A percentile compares a stretch with the other conserved stretches of the same genome.
Conservation (phyloP, 30 jellyfish, hydroid and myxozoan species). For the Nemopilema nomurai region DNA sequence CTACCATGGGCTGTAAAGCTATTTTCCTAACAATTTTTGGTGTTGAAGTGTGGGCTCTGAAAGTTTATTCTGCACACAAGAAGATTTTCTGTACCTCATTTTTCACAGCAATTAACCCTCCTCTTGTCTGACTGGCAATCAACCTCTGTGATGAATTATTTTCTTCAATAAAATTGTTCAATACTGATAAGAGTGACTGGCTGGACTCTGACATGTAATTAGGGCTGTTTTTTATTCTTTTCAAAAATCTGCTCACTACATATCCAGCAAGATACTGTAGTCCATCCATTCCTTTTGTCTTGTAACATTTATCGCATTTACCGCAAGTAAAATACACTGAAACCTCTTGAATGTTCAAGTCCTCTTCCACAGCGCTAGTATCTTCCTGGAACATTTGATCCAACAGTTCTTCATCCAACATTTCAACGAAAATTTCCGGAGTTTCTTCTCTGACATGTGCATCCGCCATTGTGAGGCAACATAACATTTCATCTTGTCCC, state of each 20-base stretch:
- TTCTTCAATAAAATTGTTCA: background rate
- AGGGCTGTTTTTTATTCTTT: slow-evolving; percentile 2
- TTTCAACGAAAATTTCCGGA: too few species aligned
- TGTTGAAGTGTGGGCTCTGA: slow-evolving; percentile 15
- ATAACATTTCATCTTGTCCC: too few species aligned
- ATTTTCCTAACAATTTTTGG: background rate
- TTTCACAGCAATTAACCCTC: slow-evolving; percentile 15
- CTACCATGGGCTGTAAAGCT: slow-evolving; percentile 15
- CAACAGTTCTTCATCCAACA: too few species aligned
- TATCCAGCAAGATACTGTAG: slow-evolving; percentile 20
- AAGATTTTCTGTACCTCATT: slow-evolving; percentile 4
- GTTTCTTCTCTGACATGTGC: too few species aligned
- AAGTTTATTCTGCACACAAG: slow-evolving; percentile 10
- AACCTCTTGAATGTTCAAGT: too few species aligned
- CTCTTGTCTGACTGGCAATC: slow-evolving; percentile 26
- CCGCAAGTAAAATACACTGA: too few species aligned
- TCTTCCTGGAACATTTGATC: too few species aligned
- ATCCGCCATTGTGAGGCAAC: too few species aligned
- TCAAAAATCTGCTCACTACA: slow-evolving; percentile 2
- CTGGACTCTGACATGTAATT: slow-evolving; percentile 1
- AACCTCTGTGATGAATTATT: slow-evolving; percentile 10
- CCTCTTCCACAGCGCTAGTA: too few species aligned
- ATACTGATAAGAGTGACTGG: too few species aligned
- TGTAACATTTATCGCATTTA: too few species aligned
- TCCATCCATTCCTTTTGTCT: slow-evolving; percentile 16